These are phyloP conservation scores for Coracias cyanogaster DNA, from an alignment of 2,797 vertebrate species.

Conservation along the genomic window DNA sequence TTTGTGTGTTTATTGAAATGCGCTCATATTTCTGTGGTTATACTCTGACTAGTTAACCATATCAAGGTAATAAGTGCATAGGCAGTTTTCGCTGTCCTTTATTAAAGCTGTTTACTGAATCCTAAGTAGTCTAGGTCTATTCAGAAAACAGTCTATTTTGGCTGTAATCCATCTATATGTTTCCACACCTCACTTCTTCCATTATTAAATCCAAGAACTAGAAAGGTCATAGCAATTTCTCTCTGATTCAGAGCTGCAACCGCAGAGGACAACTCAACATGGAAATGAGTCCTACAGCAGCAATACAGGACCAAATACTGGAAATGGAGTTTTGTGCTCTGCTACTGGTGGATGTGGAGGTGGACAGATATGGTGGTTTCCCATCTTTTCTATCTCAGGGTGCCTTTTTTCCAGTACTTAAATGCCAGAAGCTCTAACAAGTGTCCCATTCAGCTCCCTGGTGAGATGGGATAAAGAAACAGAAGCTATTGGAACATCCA, in stretches of 20 bases:
- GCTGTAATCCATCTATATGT: slow-evolving; percentile 14
- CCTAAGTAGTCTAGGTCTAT: slow-evolving; percentile 26
- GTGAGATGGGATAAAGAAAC: slow-evolving; percentile 49
- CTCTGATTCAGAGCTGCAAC: not conserved
- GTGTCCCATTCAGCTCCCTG: slow-evolving; percentile 41
- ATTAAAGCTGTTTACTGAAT: slow-evolving; percentile 59
- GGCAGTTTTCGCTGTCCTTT: slow-evolving; percentile 36
- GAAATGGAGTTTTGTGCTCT: not conserved
- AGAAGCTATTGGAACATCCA: slow-evolving; percentile 48
- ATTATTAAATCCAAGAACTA: slow-evolving; percentile 38
- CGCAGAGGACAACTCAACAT: not conserved
- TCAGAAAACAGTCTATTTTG: slow-evolving; percentile 43
- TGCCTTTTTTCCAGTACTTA: not conserved
- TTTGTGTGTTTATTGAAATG: slow-evolving; percentile 49
- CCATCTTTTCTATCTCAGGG: not conserved
- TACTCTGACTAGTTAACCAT: slow-evolving; percentile 56
- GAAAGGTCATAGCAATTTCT: slow-evolving; percentile 29
- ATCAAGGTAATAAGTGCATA: slow-evolving; percentile 48
- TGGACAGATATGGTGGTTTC: not conserved
- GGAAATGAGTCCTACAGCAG: not conserved
- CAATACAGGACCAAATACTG: not conserved
- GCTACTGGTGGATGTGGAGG: not conserved
- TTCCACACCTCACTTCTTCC: slow-evolving; percentile 46
- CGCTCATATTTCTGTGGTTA: slow-evolving; percentile 50
- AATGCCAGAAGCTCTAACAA: slow-evolving; percentile 37